Evolutionary conservation across 2,888 invertebrate species (phyloP).

Genomic region (Strigamia maritima): DNA sequence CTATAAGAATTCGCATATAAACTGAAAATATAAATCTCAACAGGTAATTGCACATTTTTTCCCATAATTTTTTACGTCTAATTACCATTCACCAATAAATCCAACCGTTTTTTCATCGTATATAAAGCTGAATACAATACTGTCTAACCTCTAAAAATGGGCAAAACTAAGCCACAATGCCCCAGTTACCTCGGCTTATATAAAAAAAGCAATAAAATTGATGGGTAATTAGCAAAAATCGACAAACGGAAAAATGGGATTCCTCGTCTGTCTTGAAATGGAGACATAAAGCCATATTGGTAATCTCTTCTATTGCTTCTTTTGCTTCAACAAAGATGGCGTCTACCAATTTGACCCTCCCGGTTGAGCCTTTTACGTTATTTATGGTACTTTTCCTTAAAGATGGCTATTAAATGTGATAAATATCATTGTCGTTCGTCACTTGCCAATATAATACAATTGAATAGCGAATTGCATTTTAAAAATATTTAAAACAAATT

Average conservation of each 20-base stretch:
- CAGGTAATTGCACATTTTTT: background rate
- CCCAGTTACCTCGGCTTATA: background rate
- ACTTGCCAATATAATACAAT: background rate
- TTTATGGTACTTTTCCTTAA: background rate
- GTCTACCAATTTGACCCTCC: background rate
- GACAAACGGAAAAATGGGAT: background rate
- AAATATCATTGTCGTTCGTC: background rate
- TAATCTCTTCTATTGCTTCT: background rate
- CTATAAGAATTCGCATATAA: slow-evolving; percentile 6
- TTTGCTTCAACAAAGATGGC: background rate
- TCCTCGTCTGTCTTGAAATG: background rate
- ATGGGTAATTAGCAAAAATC: background rate
- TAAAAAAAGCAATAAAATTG: background rate
- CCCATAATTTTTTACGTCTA: background rate
- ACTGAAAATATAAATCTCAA: background rate
- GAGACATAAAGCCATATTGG: background rate
- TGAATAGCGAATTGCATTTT: background rate
- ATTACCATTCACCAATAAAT: background rate
- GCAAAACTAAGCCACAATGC: background rate
- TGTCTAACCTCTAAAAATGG: background rate
- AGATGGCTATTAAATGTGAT: background rate
- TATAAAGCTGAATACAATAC: background rate
- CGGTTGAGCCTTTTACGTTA: background rate
- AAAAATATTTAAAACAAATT: no score
- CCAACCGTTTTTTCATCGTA: background rate